Base-by-base conservation (phyloP, 2,888 invertebrate species). In the Polietes domitor region DNA sequence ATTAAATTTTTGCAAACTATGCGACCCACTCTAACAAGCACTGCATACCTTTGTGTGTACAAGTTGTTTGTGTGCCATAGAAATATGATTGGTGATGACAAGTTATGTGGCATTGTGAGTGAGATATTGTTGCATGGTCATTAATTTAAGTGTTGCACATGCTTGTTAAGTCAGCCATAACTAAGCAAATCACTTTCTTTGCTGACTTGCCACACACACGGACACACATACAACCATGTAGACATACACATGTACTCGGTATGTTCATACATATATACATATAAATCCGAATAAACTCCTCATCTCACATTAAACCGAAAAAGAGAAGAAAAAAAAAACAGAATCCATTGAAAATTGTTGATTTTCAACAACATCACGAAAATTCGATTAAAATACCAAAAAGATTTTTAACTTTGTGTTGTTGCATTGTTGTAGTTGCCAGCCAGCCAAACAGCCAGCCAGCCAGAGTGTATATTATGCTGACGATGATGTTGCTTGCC, bases 171-270 rank as follows among this genome's bases (percentile, higher is more conserved):
- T 32, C 32, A 28, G 17, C 37, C 71, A 70, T 75, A 43, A 68
- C 77, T 83, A 74, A 74, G 74, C 76, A 81, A 84, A 84, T 81
- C 81, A 81, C 84, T 81, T 81, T 81, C 76, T 78, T 75, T 79
- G 15, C 53, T 89, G 86, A 92, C 70, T 94, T 94, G 80, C 93
- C 93, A 83, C 93, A 93, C 21, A 93, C 89, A 63, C 90, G 32
- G 87, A 88, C 90, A 55, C 6, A 53, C 32, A 37, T 17, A 26
- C 73, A n/a, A 61, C 21, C 32, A 74, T 61, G 73, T 53, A 37
- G n/a, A n/a, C 47, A n/a, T 47, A 47, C n/a, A 41, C 9, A 32
- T 32, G 32, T 32, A 32, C n/a, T 32, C 4, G 9, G 32, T 32
- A 32, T 41, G 41, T 10, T 12, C 41, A 12, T 41, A 10, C 10